Base-by-base conservation (phyloP, 2,797 vertebrate species). In the Cyclura pinguis region DNA sequence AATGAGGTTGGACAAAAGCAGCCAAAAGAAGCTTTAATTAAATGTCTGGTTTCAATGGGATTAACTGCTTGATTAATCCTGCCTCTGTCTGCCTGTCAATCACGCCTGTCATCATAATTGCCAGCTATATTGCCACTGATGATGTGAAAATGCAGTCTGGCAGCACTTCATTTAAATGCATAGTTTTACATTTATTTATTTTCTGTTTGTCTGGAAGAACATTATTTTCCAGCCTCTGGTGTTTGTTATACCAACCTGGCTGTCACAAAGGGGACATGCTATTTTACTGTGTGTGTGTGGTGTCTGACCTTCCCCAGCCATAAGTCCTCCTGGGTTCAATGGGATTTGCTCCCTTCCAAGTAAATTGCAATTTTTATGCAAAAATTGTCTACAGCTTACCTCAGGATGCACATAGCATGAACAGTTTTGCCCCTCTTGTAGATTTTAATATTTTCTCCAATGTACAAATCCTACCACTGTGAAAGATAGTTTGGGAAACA, bases 21-120 rank as follows among this genome's bases (percentile, higher is more conserved):
- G 90, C 93, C 76, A 84, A 73, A 92, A 92, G 74, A 92, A 92
- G 8, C 16, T 8, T 84, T 90, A 88, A 84, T 86, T 91, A 91
- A 84, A 87, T 88, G 47, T 90, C 27, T 24, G 67, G 73, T 77
- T 88, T 84, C 84, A 72, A 81, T 85, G 42, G 88, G 69, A 94
- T 93, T 90, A 87, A 87, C 0, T 73, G 72, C 10, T 38, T 90
- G 89, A 89, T 85, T 89, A 91, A 88, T 0, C 2, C 80, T 80
- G 38, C 5, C 64, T 12, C 89, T 85, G 87, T 88, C 90, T 91
- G 90, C 55, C 24, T 85, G 86, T 91, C 90, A 88, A 91, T 91
- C 90, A 91, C 50, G 64, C 76, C 52, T 88, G 86, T 88, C 86
- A 78, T 84, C 78, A 59, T 88, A 88, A 88, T 88, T 91, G 86